Percentiles rank a stretch among this genome's conserved stretches.
These are phyloP conservation scores for Drosophila lacicola DNA, from an alignment of 2,888 invertebrate genomes.

Conservation along the genomic window DNA sequence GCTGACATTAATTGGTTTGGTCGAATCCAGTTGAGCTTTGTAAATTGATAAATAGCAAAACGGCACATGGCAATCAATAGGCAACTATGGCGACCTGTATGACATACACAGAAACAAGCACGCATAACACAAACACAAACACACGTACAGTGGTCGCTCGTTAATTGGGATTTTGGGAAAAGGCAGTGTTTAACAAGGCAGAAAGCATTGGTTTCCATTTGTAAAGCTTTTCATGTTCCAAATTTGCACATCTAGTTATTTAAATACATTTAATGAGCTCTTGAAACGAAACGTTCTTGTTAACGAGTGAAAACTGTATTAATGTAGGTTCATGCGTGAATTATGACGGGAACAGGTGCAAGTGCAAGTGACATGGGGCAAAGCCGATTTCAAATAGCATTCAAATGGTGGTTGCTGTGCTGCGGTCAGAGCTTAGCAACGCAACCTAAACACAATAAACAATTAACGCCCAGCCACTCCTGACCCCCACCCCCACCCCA, in stretches of 20 bases:
- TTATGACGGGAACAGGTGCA: conserved; percentile 37
- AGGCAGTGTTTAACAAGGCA: too few relatives aligned
- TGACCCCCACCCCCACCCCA: not conserved
- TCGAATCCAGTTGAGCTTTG: conserved; percentile 5
- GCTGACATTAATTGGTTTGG: conserved; percentile 21
- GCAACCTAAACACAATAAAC: conserved; percentile 37
- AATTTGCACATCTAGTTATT: too few relatives aligned
- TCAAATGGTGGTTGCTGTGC: conserved; percentile 32
- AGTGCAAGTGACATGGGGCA: conserved; percentile 26
- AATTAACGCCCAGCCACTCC: conserved; percentile 39
- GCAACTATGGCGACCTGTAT: conserved; percentile 39
- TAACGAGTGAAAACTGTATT: not conserved
- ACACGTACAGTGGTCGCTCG: not conserved
- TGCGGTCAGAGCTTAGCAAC: conserved; percentile 18
- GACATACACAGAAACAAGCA: conserved; percentile 4
- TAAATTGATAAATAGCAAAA: conserved; percentile 9
- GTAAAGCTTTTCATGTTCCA: too few relatives aligned
- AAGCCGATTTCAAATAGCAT: conserved; percentile 5
- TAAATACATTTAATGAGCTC: too few relatives aligned
- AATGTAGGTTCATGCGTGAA: conserved; percentile 5
- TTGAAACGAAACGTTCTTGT: not conserved
- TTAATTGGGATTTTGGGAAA: not conserved
- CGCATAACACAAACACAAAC: not conserved
- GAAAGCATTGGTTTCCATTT: too few relatives aligned
- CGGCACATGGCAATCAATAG: conserved; percentile 53